phyloP scores from a whole-genome alignment of 2,888 invertebrate genomes.

The Urechis unicinctus region DNA sequence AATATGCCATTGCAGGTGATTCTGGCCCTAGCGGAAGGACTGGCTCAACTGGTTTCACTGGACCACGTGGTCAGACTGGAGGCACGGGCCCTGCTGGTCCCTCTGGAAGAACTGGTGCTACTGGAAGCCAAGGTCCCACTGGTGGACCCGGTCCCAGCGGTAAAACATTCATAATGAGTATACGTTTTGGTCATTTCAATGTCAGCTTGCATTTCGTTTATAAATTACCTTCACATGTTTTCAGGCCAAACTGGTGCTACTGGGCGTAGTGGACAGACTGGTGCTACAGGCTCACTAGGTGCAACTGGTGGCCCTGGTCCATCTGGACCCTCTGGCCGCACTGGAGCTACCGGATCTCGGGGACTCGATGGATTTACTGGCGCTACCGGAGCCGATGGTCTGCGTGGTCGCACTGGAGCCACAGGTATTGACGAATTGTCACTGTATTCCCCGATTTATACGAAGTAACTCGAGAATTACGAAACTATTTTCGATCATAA shows the following conservation, averaged over 20 bases:
- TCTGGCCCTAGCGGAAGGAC: neutral
- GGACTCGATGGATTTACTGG: neutral
- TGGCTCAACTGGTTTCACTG: neutral
- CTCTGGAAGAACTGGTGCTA: conserved; percentile 2
- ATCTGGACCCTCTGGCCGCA: neutral
- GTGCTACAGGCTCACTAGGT: conserved; percentile 2
- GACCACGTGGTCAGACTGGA: conserved; percentile 11
- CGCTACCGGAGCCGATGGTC: neutral
- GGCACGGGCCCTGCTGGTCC: conserved; percentile 6
- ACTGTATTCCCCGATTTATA: too few species aligned
- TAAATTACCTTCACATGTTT: too few species aligned
- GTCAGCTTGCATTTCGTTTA: too few species aligned
- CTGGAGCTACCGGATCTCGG: conserved; percentile 1
- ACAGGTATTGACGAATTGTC: neutral
- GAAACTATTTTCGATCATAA: too few species aligned
- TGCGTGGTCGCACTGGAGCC: neutral
- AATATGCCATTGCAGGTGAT: neutral
- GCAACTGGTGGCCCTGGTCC: conserved; percentile 2
- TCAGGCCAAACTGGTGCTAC: conserved; percentile 2
- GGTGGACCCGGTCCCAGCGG: too few species aligned
- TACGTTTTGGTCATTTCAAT: too few species aligned
- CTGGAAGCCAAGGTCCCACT: conserved; percentile 6
- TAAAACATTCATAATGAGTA: too few species aligned
- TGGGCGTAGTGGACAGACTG: conserved; percentile 1
- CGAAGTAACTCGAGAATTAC: too few species aligned